Base-by-base conservation (phyloP, 1,140 invertebrate species). In the Cotesia glomerata region DNA sequence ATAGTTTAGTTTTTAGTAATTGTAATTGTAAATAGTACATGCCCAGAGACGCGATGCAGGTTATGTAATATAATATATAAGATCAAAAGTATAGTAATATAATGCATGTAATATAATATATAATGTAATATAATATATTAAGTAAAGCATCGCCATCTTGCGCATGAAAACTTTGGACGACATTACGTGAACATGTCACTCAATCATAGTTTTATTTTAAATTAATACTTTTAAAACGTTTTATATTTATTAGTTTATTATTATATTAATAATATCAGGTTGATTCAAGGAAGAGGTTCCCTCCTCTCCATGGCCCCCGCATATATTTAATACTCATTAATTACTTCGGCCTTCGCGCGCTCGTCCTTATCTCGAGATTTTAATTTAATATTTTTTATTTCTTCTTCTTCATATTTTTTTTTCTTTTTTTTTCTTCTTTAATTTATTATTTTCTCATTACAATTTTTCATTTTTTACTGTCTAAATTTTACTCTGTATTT, bases 311-410 rank as follows among this genome's bases (percentile, higher is more conserved):
- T 80, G 83, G 82, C 82, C 84, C 83, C 82, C 84, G 81, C 82
- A 85, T 82, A 85, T 87, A 86, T 87, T 85, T 86, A 85, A 85
- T 86, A 86, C 82, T 86, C 81, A 73, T 85, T 83, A 79, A 73
- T 85, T 83, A 79, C 74, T 65, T 72, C 63, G 58, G 74, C 75
- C 73, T 77, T 76, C 75, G 74, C 75, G 76, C 76, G 78, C 80
- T 77, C 74, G 75, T 76, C 66, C 75, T 76, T 78, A 75, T 78
- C 67, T 75, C 59, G 61, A 26, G 9, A 79, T 77, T 26, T 26
- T 75, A 80, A 79, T 80, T 77, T 81, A 83, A 83, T 77, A 65
- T 36, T 70, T 13, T 70, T 70, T 65, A 74, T 74, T 74, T 72
- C 45, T 49, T 51, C 32, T 78, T 78, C 76, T 67, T 26, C 67